Evolutionary conservation across 37 sponge, comb jelly and placozoan species (phyloP).

Genomic region (Axinella damicornis): DNA sequence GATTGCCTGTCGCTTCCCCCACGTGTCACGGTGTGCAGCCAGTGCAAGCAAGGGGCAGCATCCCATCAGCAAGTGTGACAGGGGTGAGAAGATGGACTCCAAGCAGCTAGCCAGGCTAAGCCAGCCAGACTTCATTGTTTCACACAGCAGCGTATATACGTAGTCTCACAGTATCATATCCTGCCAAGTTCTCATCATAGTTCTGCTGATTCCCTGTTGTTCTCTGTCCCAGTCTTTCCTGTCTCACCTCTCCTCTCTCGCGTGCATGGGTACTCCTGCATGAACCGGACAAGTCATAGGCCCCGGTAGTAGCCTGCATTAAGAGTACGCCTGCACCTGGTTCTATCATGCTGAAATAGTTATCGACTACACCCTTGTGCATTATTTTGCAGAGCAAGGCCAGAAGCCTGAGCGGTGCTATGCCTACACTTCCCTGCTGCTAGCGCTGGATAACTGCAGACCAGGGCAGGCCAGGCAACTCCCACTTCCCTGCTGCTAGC

Average conservation of each 20-base stretch:
- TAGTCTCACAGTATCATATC: neutral
- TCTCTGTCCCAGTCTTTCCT: no score
- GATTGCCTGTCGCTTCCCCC: constrained; percentile 36
- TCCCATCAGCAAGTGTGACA: neutral
- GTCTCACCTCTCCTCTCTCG: no score
- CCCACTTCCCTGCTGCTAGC: neutral
- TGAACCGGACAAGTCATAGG: no score
- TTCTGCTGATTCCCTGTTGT: neutral
- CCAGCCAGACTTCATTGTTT: no score
- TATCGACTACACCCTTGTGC: no score
- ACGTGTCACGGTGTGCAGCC: constrained; percentile 17
- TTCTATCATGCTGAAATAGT: no score
- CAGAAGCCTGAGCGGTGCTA: neutral
- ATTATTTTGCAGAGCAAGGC: no score
- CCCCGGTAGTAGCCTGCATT: no score
- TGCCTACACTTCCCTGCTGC: neutral
- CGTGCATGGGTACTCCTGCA: no score
- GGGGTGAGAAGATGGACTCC: neutral
- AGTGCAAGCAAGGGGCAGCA: constrained; percentile 24
- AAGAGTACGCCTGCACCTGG: no score
- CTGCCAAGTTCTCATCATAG: neutral
- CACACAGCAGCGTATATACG: no score
- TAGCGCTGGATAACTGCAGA: neutral
- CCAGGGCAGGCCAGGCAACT: neutral
- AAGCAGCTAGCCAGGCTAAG: neutral